Base-by-base conservation (phyloP, 2,888 invertebrate genomes). In the Rhynchonema sp. region DNA sequence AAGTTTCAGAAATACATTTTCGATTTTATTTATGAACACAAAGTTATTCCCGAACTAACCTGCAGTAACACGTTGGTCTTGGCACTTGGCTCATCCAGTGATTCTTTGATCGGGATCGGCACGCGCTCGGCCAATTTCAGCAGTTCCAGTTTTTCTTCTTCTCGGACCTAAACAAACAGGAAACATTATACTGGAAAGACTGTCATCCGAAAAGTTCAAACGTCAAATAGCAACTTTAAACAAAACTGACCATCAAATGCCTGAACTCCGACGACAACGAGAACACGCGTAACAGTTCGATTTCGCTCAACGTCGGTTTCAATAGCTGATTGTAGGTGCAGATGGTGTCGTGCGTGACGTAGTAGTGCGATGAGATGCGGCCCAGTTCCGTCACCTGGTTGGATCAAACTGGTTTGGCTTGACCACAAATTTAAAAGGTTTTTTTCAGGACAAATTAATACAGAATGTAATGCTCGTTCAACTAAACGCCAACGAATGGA, bases 101-200 rank as follows among this genome's bases (percentile, higher is more conserved):
- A 86, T 75, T 99, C 98, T 72, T 98, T 98, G 66, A 99, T 94
- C 0, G 98, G 98, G 62, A 99, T 94, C 0, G 98, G 98, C 0
- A 98, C 98, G 70, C 92, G 80, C 67, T 84, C 84, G 81, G 88
- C 84, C n/a, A 98, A 78, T 74, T 96, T 98, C 68, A 90, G 87
- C 64, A 98, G 76, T 75, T 98, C 98, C 62, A 94, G 73, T 70
- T 98, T 96, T 77, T 99, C 98, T 73, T 98, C 98, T 73, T 79
- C 69, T 13, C 73, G 64, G 1, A 71, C 70, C 30, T 13, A n/a
- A 59, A 25, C 54, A 38, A 56, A 29, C 26, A 54, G 17, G 65
- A 65, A 38, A 70, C 62, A 46, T 67, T 46, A n/a, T 46, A 46
- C 20, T 46, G n/a, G 46, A 20, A n/a, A 46, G 46, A 17, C 17